Evolutionary conservation across 2,113 vertebrate genomes (phyloP), one percentile per base, ranked within the genome.

Genomic region (Scatophagus argus): DNA sequence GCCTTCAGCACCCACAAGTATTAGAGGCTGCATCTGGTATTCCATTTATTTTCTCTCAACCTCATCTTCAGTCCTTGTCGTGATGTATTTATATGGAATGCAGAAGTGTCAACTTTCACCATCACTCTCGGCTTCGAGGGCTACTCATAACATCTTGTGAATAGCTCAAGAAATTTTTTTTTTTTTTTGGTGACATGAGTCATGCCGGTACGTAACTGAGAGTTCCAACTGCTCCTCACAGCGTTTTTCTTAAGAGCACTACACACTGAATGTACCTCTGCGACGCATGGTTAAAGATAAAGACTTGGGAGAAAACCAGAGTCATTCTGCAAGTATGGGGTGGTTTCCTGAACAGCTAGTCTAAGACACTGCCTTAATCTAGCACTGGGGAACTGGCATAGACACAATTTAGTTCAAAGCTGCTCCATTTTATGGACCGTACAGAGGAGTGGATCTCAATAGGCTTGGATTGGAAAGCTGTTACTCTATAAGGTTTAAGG

Each of bases 401-500:
- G 25, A 60, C 61, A 27, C 2, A 0, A 64, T 58, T 19, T 36
- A 8, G 2, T 70, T 76, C 11, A 79, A 63, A 66, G 52, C 25
- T 16, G 32, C 44, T 31, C 38, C 41, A 17, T 43, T 76, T 65
- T 46, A 79, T 38, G 10, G 39, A 47, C 58, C 52, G 19, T 4
- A 11, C 31, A 56, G 54, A 68, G 49, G 39, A 49, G 17, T 23
- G 39, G 23, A 34, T 73, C 73, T 64, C 31, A 56, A 36, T 13
- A 76, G 80, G 27, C 34, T 9, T 23, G 8, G 65, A 29, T 70
- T 29, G 65, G 56, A 43, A 71, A 55, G 59, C 59, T 49, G 59
- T 63, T 63, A 47, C 51, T 82, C 49, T 64, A 68, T 77, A 66
- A 63, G 66, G 75, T 68, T 58, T 54, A 77, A 58, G 66, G 60